A percentile compares a stretch with the other conserved stretches of the same genome.
Evolutionary conservation across 2,113 vertebrate genomes (phyloP).

Genomic region (Oostethus manadensis): DNA sequence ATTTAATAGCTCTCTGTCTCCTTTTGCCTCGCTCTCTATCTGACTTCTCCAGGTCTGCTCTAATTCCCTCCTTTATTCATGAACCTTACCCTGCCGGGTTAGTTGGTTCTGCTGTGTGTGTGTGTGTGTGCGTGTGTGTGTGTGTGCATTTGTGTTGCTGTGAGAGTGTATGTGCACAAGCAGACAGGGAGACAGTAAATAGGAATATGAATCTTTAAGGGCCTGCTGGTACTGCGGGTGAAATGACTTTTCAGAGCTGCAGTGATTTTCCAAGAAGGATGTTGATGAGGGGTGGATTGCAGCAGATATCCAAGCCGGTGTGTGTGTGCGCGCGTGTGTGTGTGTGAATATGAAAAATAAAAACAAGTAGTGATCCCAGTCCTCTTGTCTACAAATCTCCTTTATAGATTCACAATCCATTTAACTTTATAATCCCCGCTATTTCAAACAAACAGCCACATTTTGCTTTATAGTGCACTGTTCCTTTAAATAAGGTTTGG

Average conservation of each 20-base stretch:
- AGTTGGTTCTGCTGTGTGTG: constrained; percentile 25
- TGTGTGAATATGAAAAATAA: constrained; percentile 10
- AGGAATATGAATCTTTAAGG: constrained; percentile 74
- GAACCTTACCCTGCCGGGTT: constrained; percentile 66
- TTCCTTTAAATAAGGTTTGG: constrained; percentile 11
- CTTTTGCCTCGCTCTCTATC: constrained; percentile 59
- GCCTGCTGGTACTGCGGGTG: constrained; percentile 66
- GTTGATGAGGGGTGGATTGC: constrained; percentile 66
- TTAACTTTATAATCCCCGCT: constrained; percentile 31
- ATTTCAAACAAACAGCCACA: not conserved
- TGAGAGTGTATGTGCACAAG: constrained; percentile 4
- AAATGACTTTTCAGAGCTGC: constrained; percentile 66
- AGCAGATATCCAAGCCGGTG: constrained; percentile 31
- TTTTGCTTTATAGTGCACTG: constrained; percentile 5
- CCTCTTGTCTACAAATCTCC: constrained; percentile 24
- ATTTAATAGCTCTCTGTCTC: constrained; percentile 56
- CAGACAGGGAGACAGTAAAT: constrained; percentile 66
- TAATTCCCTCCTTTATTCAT: constrained; percentile 73
- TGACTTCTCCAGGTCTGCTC: constrained; percentile 56
- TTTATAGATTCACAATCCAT: constrained; percentile 30
- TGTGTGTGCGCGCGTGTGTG: constrained; percentile 15
- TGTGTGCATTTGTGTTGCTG: constrained; percentile 1
- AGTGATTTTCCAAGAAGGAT: constrained; percentile 71
- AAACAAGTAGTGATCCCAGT: constrained; percentile 5
- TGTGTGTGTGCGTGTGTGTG: constrained; percentile 8